Evolutionary conservation across 2,888 invertebrate genomes (phyloP).

Genomic region (Rhingia rostrata): DNA sequence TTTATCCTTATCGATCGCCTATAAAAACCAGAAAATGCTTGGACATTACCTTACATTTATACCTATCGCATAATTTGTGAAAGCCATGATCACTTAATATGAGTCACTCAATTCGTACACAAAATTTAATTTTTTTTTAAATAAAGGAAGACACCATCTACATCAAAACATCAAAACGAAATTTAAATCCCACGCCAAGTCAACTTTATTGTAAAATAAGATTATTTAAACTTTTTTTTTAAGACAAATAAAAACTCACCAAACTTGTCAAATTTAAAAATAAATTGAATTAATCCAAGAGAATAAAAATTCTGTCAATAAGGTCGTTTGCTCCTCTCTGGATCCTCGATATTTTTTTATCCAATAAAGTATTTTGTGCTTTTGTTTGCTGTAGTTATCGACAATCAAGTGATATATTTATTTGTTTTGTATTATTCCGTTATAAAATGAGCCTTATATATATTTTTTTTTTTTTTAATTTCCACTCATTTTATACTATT

Average conservation of each 20-base stretch:
- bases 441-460: not conserved
- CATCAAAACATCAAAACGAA: too few species aligned
- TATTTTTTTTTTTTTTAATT: conserved; percentile 11
- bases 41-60: too few species aligned
- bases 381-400: not conserved
- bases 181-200: too few species aligned
- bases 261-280: conserved; percentile 68
- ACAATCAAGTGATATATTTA: conserved; percentile 23
- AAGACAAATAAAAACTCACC: conserved; percentile 55
- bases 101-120: too few species aligned
- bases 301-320: conserved; percentile 17
- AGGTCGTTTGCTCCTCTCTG: conserved; percentile 27
- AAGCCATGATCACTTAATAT: too few species aligned
- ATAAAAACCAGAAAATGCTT: too few species aligned
- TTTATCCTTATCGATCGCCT: too few species aligned
- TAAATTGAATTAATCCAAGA: conserved; percentile 49
- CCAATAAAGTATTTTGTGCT: conserved; percentile 14
- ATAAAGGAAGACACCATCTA: too few species aligned
- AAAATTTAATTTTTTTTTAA: too few species aligned
- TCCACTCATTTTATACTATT: conserved; percentile 46
- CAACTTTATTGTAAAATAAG: not conserved
- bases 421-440: not conserved
- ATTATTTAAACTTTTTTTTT: conserved; percentile 1
- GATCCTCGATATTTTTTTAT: conserved; percentile 31
- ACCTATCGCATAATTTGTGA: too few species aligned